Evolutionary conservation across 2,888 invertebrate species (phyloP), one percentile per base, ranked within the genome.

Genomic region (Linyphia triangularis): DNA sequence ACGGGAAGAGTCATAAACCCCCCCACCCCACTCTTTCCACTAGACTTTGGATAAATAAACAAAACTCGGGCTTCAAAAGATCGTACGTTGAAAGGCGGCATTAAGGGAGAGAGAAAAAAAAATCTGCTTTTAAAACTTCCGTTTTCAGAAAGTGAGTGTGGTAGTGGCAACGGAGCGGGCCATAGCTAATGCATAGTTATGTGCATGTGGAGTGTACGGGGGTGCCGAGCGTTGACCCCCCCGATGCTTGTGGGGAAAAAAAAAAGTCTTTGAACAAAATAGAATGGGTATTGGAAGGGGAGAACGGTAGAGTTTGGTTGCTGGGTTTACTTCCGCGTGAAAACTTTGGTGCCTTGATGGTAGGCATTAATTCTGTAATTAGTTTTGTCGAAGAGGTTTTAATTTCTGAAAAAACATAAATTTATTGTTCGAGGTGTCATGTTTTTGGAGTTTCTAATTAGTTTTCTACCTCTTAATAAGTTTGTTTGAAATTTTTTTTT

Each of bases 101-200:
- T 40, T 77, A 77, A 33, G 51, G 33, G 51, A 51, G 51, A 51
- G 40, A 65, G 30, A 65, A 78, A 78, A 73, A 82, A 72, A 72
- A 72, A 28, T 75, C 75, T 67, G 67, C 69, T 69, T 88, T 86
- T 86, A 69, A 88, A 88, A 88, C 86, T 88, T 88, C 86, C 86
- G 86, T 81, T 88, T 88, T 81, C 67, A 26, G 86, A 88, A 88
- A 88, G 86, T 86, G 86, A 86, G 84, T 85, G 40, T 65, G 65
- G 19, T 43, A 40, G 57, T 6, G 33, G 6, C 69, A 61, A 59
- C 22, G 75, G n/a, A 79, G 43, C 67, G 30, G 22, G 79, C 65
- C n/a, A 67, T 70, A 67, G 59, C 81, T 81, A 81, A 81, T 81
- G 81, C 81, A 81, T 81, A 81, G 81, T 81, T 81, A 81, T 73